Percentiles rank a stretch among this genome's conserved stretches.
Evolutionary conservation across 2,113 vertebrate genomes (phyloP).

Genomic region (Camelus bactrianus): DNA sequence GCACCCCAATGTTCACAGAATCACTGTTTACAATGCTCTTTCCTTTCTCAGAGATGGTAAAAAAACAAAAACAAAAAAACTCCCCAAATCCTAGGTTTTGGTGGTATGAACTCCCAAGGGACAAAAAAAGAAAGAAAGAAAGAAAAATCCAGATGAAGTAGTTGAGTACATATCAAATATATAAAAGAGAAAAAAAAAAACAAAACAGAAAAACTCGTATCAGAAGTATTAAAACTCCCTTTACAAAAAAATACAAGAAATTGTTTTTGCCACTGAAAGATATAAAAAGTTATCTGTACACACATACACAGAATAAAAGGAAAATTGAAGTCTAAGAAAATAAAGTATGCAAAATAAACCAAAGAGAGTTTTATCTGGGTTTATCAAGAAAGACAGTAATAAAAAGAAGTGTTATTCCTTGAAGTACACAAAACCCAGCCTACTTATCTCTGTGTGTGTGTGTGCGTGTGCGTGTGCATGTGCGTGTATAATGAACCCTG

Average conservation of each 20-base stretch:
- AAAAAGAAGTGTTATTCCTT: not conserved
- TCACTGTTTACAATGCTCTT: not conserved
- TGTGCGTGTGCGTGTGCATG: not conserved
- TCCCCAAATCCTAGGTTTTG: not conserved
- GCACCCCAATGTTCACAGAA: too few species aligned
- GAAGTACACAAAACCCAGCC: not conserved
- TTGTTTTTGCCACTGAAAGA: not conserved
- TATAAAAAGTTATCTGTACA: not conserved
- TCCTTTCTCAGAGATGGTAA: not conserved
- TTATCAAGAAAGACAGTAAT: not conserved
- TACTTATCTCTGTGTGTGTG: not conserved
- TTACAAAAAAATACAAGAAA: not conserved
- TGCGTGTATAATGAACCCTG: not conserved
- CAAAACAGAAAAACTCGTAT: not conserved
- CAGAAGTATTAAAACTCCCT: not conserved
- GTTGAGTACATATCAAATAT: not conserved
- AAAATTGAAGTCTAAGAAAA: not conserved
- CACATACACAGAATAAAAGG: not conserved
- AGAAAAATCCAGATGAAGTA: not conserved
- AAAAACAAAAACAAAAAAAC: not conserved
- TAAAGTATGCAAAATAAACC: not conserved
- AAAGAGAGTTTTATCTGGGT: not conserved
- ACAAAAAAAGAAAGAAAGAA: not conserved
- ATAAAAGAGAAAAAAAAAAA: not conserved
- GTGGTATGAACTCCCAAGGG: not conserved